These are phyloP conservation scores for Dryoscopus gambensis DNA, from an alignment of 2,113 vertebrate species.

Conservation along the genomic window DNA sequence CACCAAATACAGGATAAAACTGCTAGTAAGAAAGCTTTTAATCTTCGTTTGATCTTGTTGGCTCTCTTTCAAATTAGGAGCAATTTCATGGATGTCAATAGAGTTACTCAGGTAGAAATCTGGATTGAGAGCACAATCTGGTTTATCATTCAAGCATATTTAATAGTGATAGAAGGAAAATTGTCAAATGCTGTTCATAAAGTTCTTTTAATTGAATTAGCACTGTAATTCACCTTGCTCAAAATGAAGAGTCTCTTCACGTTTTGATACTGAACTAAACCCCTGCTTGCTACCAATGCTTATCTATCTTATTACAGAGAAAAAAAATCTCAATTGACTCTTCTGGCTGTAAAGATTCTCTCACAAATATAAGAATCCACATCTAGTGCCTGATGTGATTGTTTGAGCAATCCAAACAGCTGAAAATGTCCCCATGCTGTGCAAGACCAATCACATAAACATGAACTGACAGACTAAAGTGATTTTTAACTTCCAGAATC, in stretches of 20 bases:
- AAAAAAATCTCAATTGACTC: not conserved
- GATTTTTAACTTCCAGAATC: not conserved
- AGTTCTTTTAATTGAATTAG: constrained; percentile 21
- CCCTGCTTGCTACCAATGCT: not conserved
- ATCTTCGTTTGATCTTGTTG: constrained; percentile 9
- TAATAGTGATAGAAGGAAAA: not conserved
- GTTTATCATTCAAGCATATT: not conserved
- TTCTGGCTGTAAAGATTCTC: not conserved
- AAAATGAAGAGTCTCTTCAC: not conserved
- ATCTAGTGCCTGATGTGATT: not conserved
- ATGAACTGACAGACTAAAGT: not conserved
- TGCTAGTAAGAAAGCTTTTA: not conserved
- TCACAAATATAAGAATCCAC: not conserved
- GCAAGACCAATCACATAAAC: not conserved
- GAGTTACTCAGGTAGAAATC: constrained; percentile 31
- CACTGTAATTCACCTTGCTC: not conserved
- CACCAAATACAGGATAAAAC: not conserved
- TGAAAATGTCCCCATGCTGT: not conserved
- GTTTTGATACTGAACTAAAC: not conserved
- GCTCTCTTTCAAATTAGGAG: not conserved
- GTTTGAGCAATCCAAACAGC: not conserved
- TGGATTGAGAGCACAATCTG: not conserved
- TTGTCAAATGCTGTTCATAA: not conserved
- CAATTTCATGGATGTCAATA: constrained; percentile 9
- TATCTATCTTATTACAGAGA: not conserved